phyloP scores from a whole-genome alignment of 2,797 vertebrate genomes.

The Nannoperca australis region DNA sequence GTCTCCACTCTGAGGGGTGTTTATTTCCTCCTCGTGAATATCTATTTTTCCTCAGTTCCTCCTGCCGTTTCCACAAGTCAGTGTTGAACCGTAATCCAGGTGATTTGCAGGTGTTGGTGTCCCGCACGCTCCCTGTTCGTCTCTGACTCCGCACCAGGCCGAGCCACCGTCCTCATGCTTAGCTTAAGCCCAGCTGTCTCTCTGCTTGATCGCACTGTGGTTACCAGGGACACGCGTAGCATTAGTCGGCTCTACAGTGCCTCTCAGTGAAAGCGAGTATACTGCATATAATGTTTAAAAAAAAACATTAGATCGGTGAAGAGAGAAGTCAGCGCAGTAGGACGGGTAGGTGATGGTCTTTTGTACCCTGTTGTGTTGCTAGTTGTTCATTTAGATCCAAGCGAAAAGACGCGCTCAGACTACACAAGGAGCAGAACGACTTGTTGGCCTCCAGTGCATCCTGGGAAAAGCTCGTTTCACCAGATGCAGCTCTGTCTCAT shows the following conservation, averaged over 20 bases:
- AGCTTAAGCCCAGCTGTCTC: slow-evolving; percentile 54
- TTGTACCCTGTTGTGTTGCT: background rate
- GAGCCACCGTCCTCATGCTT: slow-evolving; percentile 50
- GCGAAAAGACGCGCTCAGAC: background rate
- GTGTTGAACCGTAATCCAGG: slow-evolving; percentile 59
- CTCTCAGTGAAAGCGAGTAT: slow-evolving; percentile 1
- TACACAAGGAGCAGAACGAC: slow-evolving; percentile 7
- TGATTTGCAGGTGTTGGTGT: slow-evolving; percentile 69
- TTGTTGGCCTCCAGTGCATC: slow-evolving; percentile 14
- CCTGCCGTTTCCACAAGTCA: background rate
- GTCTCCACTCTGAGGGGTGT: background rate
- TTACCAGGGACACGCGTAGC: slow-evolving; percentile 50
- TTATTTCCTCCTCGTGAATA: slow-evolving; percentile 15
- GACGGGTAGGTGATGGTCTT: background rate
- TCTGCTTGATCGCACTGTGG: slow-evolving; percentile 26
- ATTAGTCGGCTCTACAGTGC: slow-evolving; percentile 7
- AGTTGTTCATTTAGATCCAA: background rate
- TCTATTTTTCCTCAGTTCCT: background rate
- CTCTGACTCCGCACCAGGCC: slow-evolving; percentile 69
- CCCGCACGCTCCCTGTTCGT: slow-evolving; percentile 26
- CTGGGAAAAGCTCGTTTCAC: slow-evolving; percentile 46
- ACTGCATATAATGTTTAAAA: background rate
- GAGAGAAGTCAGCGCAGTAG: background rate
- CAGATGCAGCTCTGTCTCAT: slow-evolving; percentile 28
- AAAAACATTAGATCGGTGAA: slow-evolving; percentile 7